Conservation (phyloP, 2,888 invertebrate genomes). For the Eutolmus rufibarbis region DNA sequence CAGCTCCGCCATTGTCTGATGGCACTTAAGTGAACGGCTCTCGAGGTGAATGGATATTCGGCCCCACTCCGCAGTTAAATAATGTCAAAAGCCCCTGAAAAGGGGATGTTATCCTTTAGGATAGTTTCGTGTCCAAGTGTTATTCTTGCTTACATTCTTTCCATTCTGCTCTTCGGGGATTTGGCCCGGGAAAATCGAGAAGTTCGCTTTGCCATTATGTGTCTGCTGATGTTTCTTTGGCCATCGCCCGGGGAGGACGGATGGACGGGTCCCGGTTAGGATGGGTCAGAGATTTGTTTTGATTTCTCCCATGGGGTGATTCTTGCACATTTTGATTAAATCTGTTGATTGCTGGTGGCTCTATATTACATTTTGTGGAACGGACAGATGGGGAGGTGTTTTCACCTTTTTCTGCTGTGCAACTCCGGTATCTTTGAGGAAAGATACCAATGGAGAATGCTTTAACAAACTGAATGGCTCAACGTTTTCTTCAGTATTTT, state of each 20-base stretch:
- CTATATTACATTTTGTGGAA: neutral
- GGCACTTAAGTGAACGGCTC: conserved; percentile 39
- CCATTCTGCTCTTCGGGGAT: neutral
- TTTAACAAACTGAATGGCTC: neutral
- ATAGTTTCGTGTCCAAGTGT: conserved; percentile 22
- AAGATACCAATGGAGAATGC: neutral
- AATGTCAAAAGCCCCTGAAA: conserved; percentile 30
- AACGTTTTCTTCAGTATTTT: neutral
- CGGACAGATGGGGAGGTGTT: neutral
- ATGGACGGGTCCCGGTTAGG: neutral
- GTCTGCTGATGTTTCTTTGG: conserved; percentile 3
- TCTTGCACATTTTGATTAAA: conserved; percentile 34
- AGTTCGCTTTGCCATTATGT: neutral
- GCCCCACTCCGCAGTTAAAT: conserved; percentile 28
- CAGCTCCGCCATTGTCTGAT: conserved; percentile 33
- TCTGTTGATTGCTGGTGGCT: conserved; percentile 20
- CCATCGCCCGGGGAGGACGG: neutral
- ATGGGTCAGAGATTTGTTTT: conserved; percentile 30
- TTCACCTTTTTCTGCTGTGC: neutral
- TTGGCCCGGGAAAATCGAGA: neutral
- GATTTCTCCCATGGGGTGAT: conserved; percentile 27
- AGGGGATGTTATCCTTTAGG: conserved; percentile 28
- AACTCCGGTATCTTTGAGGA: neutral
- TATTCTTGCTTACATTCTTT: conserved; percentile 21
- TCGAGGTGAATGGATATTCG: conserved; percentile 35